Evolutionary conservation across 1,140 invertebrate genomes (phyloP), one percentile per base, ranked within the genome.

Genomic region (Drosophila yakuba): DNA sequence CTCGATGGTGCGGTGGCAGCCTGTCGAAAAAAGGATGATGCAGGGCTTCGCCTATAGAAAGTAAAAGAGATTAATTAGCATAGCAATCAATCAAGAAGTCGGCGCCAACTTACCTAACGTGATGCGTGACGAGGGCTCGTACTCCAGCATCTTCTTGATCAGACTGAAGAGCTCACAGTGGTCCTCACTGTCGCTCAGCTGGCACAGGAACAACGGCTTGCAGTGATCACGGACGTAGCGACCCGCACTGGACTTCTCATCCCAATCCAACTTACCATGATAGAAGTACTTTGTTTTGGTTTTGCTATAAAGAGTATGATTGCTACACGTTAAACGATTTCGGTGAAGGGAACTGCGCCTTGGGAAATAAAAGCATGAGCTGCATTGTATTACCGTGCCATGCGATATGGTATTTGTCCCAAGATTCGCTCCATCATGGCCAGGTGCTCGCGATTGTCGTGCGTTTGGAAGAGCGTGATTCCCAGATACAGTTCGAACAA

Each of bases 401-500:
- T 92, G 94, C 98, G 95, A 93, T 97, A 97, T 45, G 98, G 99
- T 92, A 99, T 96, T 68, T 97, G 95, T 48, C 99, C 98, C 43
- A 99, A 94, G 85, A 99, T 99, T 82, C 98, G 94, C 93, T 99
- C 98, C 84, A 88, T 88, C 84, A 99, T 99, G 50, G 99, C 99
- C 84, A 99, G 95, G 94, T 99, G 99, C 93, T 99, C 99, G 51
- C 98, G 95, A 93, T 99, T 99, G 93, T 99, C 99, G 93, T 99
- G 99, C 11, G 99, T 99, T 95, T 99, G 99, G 94, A 99, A 99
- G 71, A 99, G 94, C 47, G 99, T 99, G 80, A 98, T 98, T 63
- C 99, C 99, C 85, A 98, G 95, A 93, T 99, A 99, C 51, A 99
- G 93, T 94, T 99, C 99, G 93, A 99, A 99, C 93, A 99, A 96